phyloP scores from a whole-genome alignment of 2,113 vertebrate species.

The Galemys pyrenaicus region DNA sequence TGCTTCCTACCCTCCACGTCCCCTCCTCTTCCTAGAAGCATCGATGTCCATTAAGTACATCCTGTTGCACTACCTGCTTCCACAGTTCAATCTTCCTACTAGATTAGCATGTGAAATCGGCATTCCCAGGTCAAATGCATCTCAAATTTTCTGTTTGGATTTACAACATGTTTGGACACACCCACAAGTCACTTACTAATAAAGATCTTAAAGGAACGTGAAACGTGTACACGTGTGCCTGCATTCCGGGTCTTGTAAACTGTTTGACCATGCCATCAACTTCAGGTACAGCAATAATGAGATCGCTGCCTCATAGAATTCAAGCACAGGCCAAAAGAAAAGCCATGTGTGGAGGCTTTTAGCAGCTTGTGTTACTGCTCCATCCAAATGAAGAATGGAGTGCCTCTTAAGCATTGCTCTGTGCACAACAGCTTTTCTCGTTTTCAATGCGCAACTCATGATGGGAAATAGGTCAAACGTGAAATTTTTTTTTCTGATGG shows the following conservation, averaged over 20 bases:
- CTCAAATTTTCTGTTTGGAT: neutral
- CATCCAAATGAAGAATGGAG: neutral
- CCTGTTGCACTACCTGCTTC: neutral
- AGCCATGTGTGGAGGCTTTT: neutral
- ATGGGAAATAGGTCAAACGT: neutral
- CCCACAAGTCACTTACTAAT: constrained; percentile 3
- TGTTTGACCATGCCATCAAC: neutral
- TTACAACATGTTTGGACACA: neutral
- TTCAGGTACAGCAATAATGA: neutral
- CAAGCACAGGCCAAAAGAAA: neutral
- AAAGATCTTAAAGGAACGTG: neutral
- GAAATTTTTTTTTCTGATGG: neutral
- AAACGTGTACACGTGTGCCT: neutral
- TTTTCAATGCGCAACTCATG: neutral
- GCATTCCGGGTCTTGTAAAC: neutral
- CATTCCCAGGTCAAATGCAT: too few relatives aligned
- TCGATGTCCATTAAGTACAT: neutral
- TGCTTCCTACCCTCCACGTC: neutral
- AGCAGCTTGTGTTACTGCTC: neutral
- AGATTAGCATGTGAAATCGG: neutral
- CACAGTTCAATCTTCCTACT: neutral
- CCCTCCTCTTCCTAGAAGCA: neutral
- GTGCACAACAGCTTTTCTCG: neutral
- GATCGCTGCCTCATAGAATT: neutral
- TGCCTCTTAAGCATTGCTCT: neutral